Evolutionary conservation across 2,797 vertebrate genomes (phyloP).

Genomic region (Thunnus albacares): DNA sequence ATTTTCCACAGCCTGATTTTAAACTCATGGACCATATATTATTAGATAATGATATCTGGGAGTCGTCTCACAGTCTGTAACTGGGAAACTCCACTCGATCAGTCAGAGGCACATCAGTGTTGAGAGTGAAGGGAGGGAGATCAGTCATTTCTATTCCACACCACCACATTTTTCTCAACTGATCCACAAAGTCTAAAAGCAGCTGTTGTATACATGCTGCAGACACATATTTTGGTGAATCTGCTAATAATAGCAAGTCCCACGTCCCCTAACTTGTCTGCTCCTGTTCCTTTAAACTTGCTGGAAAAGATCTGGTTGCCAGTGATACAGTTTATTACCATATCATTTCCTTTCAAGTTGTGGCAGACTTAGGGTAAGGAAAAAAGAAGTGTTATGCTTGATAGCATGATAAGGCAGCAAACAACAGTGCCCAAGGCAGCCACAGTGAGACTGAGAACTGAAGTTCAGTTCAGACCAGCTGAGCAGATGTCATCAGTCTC

Average conservation of each 20-base stretch:
- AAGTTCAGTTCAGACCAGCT: neutral
- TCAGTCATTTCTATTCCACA: conserved; percentile 1
- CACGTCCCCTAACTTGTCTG: neutral
- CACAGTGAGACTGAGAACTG: neutral
- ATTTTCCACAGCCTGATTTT: neutral
- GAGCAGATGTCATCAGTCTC: conserved; percentile 27
- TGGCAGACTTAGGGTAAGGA: fast-evolving
- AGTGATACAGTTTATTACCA: neutral
- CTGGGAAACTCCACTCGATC: neutral
- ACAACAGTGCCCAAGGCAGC: neutral
- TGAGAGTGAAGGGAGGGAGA: neutral
- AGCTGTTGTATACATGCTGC: conserved; percentile 5
- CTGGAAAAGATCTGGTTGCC: neutral
- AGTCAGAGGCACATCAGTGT: neutral
- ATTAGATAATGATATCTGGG: neutral
- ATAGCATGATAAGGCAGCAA: conserved; percentile 1
- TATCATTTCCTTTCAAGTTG: neutral
- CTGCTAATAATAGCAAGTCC: conserved; percentile 15
- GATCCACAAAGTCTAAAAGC: neutral
- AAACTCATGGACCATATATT: neutral
- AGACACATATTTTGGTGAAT: neutral
- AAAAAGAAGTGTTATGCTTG: neutral
- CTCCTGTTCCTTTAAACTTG: neutral
- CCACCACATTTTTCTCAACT: conserved; percentile 23
- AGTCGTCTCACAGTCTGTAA: neutral